Conservation (phyloP, 2,888 invertebrate species). For the Phaonia tiefii region DNA sequence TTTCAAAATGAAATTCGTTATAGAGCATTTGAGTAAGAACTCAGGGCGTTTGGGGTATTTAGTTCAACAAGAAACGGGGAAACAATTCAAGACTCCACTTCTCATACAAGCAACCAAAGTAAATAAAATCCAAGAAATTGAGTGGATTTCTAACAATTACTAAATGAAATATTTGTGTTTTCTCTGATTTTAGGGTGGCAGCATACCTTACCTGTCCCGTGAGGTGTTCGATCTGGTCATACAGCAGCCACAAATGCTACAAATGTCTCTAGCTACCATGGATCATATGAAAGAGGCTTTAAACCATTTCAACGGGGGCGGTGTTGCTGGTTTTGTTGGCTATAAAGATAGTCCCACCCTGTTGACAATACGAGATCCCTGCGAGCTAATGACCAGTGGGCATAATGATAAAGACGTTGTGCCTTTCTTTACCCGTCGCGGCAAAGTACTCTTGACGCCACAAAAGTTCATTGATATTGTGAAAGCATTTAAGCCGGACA, state of each 20-base stretch:
- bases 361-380: conserved; percentile 83
- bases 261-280: conserved; percentile 87
- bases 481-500: conserved; percentile 89
- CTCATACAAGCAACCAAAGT: conserved; percentile 86
- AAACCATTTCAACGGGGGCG: conserved; percentile 84
- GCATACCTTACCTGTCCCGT: conserved; percentile 90
- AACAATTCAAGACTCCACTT: conserved; percentile 87
- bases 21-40: conserved; percentile 83
- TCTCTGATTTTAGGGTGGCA: conserved; percentile 85
- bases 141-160: conserved; percentile 21
- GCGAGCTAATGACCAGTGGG: conserved; percentile 84
- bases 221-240: conserved; percentile 87
- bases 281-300: conserved; percentile 85
- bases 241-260: conserved; percentile 83
- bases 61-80: conserved; percentile 81
- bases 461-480: conserved; percentile 88
- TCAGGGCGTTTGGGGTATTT: conserved; percentile 87
- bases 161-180: background rate
- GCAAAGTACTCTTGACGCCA: conserved; percentile 85
- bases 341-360: conserved; percentile 82
- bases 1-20: conserved; percentile 86
- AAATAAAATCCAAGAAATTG: conserved; percentile 20
- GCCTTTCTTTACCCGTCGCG: conserved; percentile 90
- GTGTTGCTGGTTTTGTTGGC: conserved; percentile 87
- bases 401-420: conserved; percentile 87